Conservation (phyloP, 2,113 vertebrate genomes). For the Bungarus multicinctus region DNA sequence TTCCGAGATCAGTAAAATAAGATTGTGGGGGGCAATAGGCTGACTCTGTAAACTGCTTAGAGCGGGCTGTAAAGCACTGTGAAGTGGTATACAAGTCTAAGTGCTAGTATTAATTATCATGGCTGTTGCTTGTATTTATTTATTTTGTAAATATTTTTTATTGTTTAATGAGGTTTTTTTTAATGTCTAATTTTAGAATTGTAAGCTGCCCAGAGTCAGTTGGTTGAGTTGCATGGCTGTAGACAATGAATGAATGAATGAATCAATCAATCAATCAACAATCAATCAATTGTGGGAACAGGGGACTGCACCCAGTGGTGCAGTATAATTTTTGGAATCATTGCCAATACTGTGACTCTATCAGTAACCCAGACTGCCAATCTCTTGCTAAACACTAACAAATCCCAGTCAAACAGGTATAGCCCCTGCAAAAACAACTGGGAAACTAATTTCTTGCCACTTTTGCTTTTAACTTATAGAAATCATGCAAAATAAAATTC, state of each 20-base stretch:
- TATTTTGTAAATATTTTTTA: not conserved
- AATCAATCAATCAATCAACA: not conserved
- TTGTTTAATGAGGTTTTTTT: not conserved
- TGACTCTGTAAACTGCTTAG: not conserved
- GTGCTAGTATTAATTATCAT: not conserved
- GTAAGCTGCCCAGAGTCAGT: not conserved
- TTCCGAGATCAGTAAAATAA: not conserved
- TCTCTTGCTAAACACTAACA: not conserved
- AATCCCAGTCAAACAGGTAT: not conserved
- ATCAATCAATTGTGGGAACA: not conserved
- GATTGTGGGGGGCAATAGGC: not conserved
- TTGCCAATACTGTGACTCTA: not conserved
- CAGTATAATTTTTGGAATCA: not conserved
- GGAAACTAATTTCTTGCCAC: not conserved
- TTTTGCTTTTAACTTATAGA: not conserved
- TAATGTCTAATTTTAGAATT: not conserved
- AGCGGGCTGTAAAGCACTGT: not conserved
- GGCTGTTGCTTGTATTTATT: not conserved
- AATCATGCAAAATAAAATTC: not conserved
- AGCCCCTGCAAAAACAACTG: not conserved
- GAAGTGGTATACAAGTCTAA: not conserved
- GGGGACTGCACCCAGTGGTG: not conserved
- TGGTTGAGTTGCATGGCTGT: not conserved
- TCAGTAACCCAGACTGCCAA: not conserved
- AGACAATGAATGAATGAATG: not conserved